Evolutionary conservation across 2,797 vertebrate species (phyloP).

Genomic region (Cyprinella venusta): DNA sequence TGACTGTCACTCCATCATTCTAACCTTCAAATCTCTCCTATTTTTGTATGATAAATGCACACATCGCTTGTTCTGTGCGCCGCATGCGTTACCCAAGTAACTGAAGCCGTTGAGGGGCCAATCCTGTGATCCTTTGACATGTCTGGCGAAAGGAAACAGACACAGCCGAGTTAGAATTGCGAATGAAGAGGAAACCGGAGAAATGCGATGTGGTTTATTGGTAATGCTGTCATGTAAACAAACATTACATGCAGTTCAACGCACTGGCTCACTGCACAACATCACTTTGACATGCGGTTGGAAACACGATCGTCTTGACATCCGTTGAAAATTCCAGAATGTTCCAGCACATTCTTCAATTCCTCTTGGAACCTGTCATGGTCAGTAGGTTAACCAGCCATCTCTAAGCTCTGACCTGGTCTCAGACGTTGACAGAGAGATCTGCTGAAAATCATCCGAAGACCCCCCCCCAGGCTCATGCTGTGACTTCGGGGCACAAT

Average conservation of each 20-base stretch:
- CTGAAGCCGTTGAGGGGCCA: constrained; percentile 57
- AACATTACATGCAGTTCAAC: constrained; percentile 33
- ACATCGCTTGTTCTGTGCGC: constrained; percentile 66
- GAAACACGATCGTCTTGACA: constrained; percentile 12
- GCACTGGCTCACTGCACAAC: constrained; percentile 25
- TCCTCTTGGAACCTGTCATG: constrained; percentile 9
- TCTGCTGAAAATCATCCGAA: constrained; percentile 17
- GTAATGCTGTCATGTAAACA: constrained; percentile 44
- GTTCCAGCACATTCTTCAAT: neutral
- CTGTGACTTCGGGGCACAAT: constrained; percentile 76
- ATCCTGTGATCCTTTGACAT: constrained; percentile 14
- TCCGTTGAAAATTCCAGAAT: constrained; percentile 20
- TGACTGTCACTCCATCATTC: constrained; percentile 40
- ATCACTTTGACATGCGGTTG: constrained; percentile 28
- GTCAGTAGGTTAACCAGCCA: constrained; percentile 51
- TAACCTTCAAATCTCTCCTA: constrained; percentile 21
- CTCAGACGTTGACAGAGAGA: constrained; percentile 25
- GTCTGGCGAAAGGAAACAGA: constrained; percentile 13
- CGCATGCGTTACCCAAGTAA: constrained; percentile 70
- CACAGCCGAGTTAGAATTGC: neutral
- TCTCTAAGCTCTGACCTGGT: constrained; percentile 42
- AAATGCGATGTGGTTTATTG: constrained; percentile 7
- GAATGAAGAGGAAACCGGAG: constrained; percentile 2
- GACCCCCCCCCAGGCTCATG: constrained; percentile 60
- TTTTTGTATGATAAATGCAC: constrained; percentile 61